phyloP scores from a whole-genome alignment of 2,113 vertebrate species.

The Aviceda subcristata region DNA sequence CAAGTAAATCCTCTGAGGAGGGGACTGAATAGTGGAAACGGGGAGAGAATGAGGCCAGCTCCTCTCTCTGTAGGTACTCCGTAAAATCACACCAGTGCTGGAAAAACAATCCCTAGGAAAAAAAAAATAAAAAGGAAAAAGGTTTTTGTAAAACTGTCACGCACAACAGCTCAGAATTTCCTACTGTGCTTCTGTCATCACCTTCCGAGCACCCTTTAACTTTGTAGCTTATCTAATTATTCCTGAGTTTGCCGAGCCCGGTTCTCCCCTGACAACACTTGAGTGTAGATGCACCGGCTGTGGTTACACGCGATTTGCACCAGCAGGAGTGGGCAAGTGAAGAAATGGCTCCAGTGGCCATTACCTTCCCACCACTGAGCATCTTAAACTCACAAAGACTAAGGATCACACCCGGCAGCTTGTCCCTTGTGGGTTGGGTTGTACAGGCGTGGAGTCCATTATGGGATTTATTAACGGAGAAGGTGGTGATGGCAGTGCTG shows the following conservation, averaged over 20 bases:
- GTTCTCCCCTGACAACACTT: neutral
- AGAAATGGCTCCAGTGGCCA: neutral
- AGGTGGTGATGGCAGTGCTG: neutral
- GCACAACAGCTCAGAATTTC: neutral
- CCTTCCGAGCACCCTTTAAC: neutral
- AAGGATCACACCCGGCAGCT: neutral
- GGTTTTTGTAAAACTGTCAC: neutral
- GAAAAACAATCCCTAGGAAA: neutral
- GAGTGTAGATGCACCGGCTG: neutral
- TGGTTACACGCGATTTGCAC: neutral
- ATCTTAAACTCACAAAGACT: neutral
- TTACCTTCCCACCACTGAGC: neutral
- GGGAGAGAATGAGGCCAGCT: neutral
- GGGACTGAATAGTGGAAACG: neutral
- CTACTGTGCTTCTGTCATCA: neutral
- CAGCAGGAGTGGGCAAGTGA: neutral
- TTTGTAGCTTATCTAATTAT: slow-evolving; percentile 18
- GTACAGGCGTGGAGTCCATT: neutral
- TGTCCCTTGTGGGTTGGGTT: neutral
- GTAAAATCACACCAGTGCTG: neutral
- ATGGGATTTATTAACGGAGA: slow-evolving; percentile 2
- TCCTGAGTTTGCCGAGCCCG: neutral
- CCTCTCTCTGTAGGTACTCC: neutral
- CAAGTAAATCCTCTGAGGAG: slow-evolving; percentile 8
- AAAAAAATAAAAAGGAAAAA: neutral